phyloP scores from a whole-genome alignment of 2,888 invertebrate species.

The Drosophila niveifrons region DNA sequence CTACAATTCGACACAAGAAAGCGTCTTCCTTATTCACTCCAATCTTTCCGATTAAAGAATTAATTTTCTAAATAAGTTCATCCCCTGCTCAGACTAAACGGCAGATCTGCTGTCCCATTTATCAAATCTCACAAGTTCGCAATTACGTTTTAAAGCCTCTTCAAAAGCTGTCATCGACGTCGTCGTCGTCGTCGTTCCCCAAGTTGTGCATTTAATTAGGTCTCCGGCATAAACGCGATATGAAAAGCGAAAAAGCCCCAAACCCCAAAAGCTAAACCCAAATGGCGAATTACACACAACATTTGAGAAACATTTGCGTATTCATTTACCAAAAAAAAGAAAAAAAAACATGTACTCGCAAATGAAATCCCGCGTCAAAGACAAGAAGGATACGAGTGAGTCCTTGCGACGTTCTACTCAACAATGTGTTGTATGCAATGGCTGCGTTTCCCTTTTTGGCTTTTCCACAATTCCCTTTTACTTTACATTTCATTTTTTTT shows the following conservation, averaged over 20 bases:
- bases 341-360: conserved; percentile 50
- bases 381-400: conserved; percentile 17
- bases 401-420: conserved; percentile 22
- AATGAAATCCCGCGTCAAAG: conserved; percentile 71
- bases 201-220: conserved; percentile 69
- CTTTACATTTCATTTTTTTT: conserved; percentile 6
- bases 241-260: conserved; percentile 26
- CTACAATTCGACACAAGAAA: too few relatives aligned
- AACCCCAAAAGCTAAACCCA: conserved; percentile 49
- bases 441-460: conserved; percentile 16
- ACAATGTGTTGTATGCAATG: conserved; percentile 36
- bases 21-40: too few relatives aligned
- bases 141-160: conserved; percentile 54
- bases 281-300: conserved; percentile 71
- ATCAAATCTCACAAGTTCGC: conserved; percentile 31
- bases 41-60: neutral
- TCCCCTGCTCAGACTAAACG: neutral
- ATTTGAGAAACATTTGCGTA: conserved; percentile 61
- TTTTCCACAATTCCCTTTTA: conserved; percentile 26
- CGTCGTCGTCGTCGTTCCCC: conserved; percentile 22
- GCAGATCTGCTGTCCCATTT: conserved; percentile 7
- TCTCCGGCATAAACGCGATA: conserved; percentile 45
- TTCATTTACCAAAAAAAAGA: conserved; percentile 31
- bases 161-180: conserved; percentile 33
- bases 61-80: neutral